A percentile compares a stretch with the other conserved stretches of the same genome.
phyloP scores from a whole-genome alignment of 1,140 invertebrate genomes.

The Neotoxoptera formosana region DNA sequence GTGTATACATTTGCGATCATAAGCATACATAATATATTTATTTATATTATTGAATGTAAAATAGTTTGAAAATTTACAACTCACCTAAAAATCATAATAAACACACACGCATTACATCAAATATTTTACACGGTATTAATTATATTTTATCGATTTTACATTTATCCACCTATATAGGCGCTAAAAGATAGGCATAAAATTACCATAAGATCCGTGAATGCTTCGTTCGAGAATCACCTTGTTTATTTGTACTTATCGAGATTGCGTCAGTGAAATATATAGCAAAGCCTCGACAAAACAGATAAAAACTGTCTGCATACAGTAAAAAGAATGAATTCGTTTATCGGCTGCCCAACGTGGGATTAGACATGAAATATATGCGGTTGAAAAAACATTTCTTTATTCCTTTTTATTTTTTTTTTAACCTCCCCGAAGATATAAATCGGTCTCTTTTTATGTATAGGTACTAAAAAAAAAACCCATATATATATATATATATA shows the following conservation, averaged over 20 bases:
- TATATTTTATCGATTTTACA: not conserved
- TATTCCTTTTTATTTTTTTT: slow-evolving; percentile 29
- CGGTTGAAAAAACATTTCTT: slow-evolving; percentile 39
- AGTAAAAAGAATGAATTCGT: slow-evolving; percentile 29
- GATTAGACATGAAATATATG: slow-evolving; percentile 41
- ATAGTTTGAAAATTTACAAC: not conserved
- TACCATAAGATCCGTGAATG: not conserved
- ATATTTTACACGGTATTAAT: not conserved
- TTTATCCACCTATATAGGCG: not conserved
- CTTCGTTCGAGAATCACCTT: slow-evolving; percentile 16
- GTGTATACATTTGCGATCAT: not conserved
- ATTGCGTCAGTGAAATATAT: slow-evolving; percentile 18
- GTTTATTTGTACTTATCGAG: slow-evolving; percentile 19
- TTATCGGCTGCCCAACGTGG: slow-evolving; percentile 41
- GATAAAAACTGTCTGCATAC: slow-evolving; percentile 33
- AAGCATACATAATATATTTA: not conserved
- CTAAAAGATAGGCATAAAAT: not conserved
- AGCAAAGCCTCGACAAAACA: not conserved
- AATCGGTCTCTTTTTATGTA: slow-evolving; percentile 35
- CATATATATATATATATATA: not conserved
- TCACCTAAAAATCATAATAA: not conserved
- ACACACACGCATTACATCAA: not conserved
- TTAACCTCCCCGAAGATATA: slow-evolving; percentile 30
- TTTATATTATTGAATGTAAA: not conserved
- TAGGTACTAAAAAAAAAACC: slow-evolving; percentile 5